These are phyloP conservation scores for Drosophila monieri DNA, from an alignment of 2,888 invertebrate genomes.

Conservation along the genomic window DNA sequence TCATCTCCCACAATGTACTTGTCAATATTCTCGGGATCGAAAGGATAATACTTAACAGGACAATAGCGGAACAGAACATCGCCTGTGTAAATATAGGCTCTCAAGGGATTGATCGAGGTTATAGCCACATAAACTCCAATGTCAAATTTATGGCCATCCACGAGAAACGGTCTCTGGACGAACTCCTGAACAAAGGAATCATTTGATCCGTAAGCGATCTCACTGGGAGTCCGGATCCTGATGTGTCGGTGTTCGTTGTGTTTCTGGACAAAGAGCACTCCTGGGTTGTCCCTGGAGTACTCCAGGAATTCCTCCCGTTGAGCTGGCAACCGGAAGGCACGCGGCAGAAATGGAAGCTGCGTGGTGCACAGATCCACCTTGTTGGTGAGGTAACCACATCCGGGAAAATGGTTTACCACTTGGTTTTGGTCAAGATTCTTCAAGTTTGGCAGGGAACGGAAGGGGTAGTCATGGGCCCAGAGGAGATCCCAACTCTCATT, in stretches of 20 bases:
- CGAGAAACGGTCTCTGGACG: conserved; percentile 93
- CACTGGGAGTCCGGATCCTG: conserved; percentile 88
- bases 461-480: conserved; percentile 98
- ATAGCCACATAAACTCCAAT: conserved; percentile 97
- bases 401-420: conserved; percentile 96
- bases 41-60: conserved; percentile 94
- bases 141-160: conserved; percentile 98
- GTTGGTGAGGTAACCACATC: conserved; percentile 95
- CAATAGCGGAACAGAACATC: conserved; percentile 97
- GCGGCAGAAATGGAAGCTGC: conserved; percentile 91
- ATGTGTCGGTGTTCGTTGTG: conserved; percentile 96
- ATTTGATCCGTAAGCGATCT: conserved; percentile 88
- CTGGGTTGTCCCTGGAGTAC: conserved; percentile 88
- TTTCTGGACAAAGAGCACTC: conserved; percentile 94
- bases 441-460: conserved; percentile 84
- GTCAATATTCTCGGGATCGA: conserved; percentile 90
- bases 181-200: conserved; percentile 96
- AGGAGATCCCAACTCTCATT: conserved; percentile 91
- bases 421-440: conserved; percentile 89
- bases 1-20: conserved; percentile 98
- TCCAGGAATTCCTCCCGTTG: conserved; percentile 89
- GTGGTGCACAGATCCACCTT: conserved; percentile 95
- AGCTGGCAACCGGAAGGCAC: conserved; percentile 93
- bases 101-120: conserved; percentile 95
- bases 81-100: conserved; percentile 94